These are phyloP conservation scores for Drosophila suboccidentalis DNA, from an alignment of 2,888 invertebrate genomes.

Conservation along the genomic window DNA sequence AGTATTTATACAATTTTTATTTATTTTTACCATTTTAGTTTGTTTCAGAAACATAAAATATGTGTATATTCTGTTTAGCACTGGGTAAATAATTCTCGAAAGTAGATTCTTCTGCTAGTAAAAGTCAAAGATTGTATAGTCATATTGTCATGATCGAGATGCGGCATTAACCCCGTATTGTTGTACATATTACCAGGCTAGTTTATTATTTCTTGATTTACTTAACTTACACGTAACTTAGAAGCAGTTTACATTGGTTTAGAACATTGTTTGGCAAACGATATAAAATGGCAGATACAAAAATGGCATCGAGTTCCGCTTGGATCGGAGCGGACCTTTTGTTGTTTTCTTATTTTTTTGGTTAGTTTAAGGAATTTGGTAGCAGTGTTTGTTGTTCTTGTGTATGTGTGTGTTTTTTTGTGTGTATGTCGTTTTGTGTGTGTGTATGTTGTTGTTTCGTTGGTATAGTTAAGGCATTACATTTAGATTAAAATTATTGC, in stretches of 20 bases:
- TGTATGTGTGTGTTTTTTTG: slow-evolving; percentile 40
- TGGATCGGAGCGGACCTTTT: slow-evolving; percentile 43
- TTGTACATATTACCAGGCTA: slow-evolving; percentile 71
- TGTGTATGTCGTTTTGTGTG: slow-evolving; percentile 38
- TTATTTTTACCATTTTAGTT: slow-evolving; percentile 60
- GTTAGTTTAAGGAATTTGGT: slow-evolving; percentile 81
- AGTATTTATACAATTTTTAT: slow-evolving; percentile 43
- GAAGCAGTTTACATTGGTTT: slow-evolving; percentile 77
- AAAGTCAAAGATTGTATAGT: not conserved
- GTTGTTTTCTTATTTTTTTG: slow-evolving; percentile 44
- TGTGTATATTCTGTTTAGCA: slow-evolving; percentile 10
- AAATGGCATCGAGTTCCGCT: slow-evolving; percentile 70
- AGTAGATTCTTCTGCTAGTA: not conserved
- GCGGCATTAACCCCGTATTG: slow-evolving; percentile 1
- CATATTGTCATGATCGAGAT: slow-evolving; percentile 5
- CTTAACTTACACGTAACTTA: slow-evolving; percentile 79
- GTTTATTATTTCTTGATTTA: slow-evolving; percentile 74
- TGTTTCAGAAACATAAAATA: slow-evolving; percentile 50
- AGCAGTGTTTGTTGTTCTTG: slow-evolving; percentile 75
- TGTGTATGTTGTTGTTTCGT: slow-evolving; percentile 51
- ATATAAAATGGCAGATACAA: slow-evolving; percentile 76
- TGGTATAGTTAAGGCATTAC: slow-evolving; percentile 79
- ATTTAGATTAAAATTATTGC: slow-evolving; percentile 80
- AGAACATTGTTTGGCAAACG: slow-evolving; percentile 58
- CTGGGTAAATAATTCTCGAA: not conserved